These are phyloP conservation scores for Trematomus bernacchii DNA, from an alignment of 2,797 vertebrate genomes.

Conservation along the genomic window DNA sequence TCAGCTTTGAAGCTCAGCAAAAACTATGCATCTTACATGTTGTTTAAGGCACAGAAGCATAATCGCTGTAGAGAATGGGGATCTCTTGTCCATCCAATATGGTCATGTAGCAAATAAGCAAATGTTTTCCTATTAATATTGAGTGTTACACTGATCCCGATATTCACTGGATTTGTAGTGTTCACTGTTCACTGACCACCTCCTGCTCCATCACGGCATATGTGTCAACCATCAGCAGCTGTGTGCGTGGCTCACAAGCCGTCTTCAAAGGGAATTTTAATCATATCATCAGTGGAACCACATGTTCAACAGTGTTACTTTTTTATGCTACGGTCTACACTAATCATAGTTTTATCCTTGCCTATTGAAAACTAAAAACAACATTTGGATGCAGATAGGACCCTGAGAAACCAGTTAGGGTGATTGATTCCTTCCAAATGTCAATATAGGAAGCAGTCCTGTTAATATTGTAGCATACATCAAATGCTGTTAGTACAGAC, in stretches of 20 bases:
- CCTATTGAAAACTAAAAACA: background rate
- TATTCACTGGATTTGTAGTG: background rate
- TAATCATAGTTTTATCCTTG: background rate
- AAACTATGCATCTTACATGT: too few relatives aligned
- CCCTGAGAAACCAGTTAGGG: background rate
- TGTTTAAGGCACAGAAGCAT: too few relatives aligned
- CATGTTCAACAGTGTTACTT: background rate
- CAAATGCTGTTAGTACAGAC: background rate
- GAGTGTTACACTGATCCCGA: too few relatives aligned
- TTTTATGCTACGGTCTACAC: background rate
- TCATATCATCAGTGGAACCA: background rate
- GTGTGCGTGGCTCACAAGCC: background rate
- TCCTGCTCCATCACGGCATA: background rate
- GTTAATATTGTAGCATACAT: background rate
- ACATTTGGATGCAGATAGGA: background rate
- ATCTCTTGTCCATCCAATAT: background rate
- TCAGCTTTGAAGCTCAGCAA: too few relatives aligned
- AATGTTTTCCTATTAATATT: too few relatives aligned
- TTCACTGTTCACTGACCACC: background rate
- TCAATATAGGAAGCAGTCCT: background rate
- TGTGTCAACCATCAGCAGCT: background rate
- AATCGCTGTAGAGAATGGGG: too few relatives aligned
- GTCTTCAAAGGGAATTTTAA: background rate
- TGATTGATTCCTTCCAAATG: background rate
- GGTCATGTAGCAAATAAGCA: too few relatives aligned